These are phyloP conservation scores for Deilephila elpenor DNA, from an alignment of 2,888 invertebrate species.

Conservation along the genomic window DNA sequence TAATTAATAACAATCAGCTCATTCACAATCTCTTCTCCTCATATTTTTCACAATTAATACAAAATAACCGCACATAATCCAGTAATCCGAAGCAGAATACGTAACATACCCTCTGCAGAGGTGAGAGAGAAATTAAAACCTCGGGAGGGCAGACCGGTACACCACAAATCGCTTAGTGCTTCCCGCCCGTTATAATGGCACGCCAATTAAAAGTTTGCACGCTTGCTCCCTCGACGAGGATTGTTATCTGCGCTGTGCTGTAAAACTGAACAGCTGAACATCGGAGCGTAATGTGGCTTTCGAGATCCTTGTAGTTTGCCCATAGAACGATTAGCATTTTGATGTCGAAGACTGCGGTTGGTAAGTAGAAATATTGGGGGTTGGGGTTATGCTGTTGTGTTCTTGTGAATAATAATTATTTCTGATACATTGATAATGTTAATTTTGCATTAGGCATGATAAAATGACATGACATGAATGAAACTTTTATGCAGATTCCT, in stretches of 20 bases:
- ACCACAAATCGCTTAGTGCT: slow-evolving; percentile 84
- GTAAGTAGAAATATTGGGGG: neutral
- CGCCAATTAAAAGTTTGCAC: slow-evolving; percentile 84
- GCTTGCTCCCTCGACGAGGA: slow-evolving; percentile 71
- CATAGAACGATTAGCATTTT: slow-evolving; percentile 72
- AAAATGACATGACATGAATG: too few species aligned
- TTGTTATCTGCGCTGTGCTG: slow-evolving; percentile 74
- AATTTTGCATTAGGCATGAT: too few species aligned
- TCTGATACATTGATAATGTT: too few species aligned
- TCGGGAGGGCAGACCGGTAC: slow-evolving; percentile 78
- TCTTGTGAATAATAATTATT: too few species aligned
- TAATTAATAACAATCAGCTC: too few species aligned
- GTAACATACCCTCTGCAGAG: slow-evolving; percentile 62
- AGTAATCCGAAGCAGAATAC: slow-evolving; percentile 58
- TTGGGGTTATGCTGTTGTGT: neutral
- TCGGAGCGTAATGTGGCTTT: slow-evolving; percentile 76
- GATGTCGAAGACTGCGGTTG: slow-evolving; percentile 54
- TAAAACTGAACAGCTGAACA: slow-evolving; percentile 80
- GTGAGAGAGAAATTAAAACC: slow-evolving; percentile 78
- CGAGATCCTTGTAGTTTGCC: slow-evolving; percentile 64
- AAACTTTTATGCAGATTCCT: slow-evolving; percentile 9
- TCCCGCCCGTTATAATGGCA: slow-evolving; percentile 82
- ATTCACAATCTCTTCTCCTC: too few species aligned
- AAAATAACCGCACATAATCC: slow-evolving; percentile 41
- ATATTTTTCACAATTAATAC: neutral